Conservation (phyloP, 2,113 vertebrate species). For the rabbit (Oryctolagus cuniculus) region DNA sequence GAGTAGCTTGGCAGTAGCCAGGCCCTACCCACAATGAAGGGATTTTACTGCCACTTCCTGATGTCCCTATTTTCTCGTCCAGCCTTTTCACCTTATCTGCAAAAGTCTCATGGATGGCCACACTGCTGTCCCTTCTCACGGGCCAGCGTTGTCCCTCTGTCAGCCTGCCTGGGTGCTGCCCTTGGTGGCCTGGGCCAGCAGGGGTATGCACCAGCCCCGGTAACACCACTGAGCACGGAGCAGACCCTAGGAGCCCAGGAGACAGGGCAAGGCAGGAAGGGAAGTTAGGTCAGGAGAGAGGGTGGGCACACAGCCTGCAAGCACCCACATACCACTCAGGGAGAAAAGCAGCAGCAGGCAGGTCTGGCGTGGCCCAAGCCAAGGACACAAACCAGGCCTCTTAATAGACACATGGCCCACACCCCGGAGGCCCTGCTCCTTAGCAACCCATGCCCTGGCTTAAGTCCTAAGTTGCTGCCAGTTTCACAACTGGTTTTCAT, state of each 20-base stretch:
- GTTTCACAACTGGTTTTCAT: conserved; percentile 79
- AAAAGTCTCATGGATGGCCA: background rate
- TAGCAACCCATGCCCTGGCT: conserved; percentile 51
- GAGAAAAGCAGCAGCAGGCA: background rate
- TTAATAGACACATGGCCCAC: conserved; percentile 59
- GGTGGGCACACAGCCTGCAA: background rate
- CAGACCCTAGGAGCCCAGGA: background rate
- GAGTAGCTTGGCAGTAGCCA: background rate
- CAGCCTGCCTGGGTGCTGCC: background rate
- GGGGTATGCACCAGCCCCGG: background rate
- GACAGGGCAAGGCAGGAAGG: background rate
- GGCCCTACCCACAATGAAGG: conserved; percentile 23
- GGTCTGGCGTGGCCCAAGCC: background rate
- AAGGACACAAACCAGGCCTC: conserved; percentile 72
- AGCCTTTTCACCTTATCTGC: background rate
- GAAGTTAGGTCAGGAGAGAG: background rate
- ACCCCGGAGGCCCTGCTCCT: conserved; percentile 67
- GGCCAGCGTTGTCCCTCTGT: background rate
- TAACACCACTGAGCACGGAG: background rate
- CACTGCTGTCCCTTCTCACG: background rate
- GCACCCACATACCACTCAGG: accelerated
- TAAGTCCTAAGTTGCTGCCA: conserved; percentile 72
- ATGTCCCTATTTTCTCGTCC: conserved; percentile 42
- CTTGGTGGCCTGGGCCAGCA: background rate
- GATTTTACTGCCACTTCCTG: conserved; percentile 39